These are phyloP conservation scores for Drosophila nr. perissopoda DNA, from an alignment of 2,888 invertebrate genomes.

Conservation along the genomic window DNA sequence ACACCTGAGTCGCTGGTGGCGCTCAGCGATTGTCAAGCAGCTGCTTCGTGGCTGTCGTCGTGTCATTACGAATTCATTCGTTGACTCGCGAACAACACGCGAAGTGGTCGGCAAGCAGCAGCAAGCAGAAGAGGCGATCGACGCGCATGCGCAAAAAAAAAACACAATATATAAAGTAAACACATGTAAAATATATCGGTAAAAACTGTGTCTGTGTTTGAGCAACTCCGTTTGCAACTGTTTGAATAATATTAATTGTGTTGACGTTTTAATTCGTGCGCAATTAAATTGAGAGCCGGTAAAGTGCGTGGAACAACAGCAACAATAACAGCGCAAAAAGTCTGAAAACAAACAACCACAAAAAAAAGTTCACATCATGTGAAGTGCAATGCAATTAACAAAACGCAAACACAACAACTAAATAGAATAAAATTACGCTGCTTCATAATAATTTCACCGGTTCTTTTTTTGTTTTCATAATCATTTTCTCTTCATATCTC, in stretches of 20 bases:
- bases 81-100: conserved; percentile 70
- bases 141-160: conserved; percentile 69
- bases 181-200: conserved; percentile 30
- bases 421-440: conserved; percentile 21
- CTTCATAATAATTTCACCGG: conserved; percentile 36
- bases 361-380: conserved; percentile 28
- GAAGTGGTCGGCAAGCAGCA: conserved; percentile 18
- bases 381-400: conserved; percentile 37
- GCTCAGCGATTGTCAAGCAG: conserved; percentile 28
- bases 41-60: conserved; percentile 49
- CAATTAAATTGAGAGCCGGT: conserved; percentile 48
- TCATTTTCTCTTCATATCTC: conserved; percentile 8
- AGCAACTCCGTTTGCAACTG: conserved; percentile 14
- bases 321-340: conserved; percentile 15
- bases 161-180: neutral
- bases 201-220: conserved; percentile 3
- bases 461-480: conserved; percentile 4
- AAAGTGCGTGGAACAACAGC: conserved; percentile 38
- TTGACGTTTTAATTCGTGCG: conserved; percentile 62
- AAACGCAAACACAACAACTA: conserved; percentile 31
- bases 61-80: conserved; percentile 82
- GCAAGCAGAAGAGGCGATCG: conserved; percentile 40
- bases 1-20: conserved; percentile 17
- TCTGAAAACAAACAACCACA: conserved; percentile 20
- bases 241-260: conserved; percentile 43